A percentile compares a stretch with the other conserved stretches of the same genome.
Evolutionary conservation across 2,797 vertebrate species (phyloP).

Genomic region (Coracias cyanogaster): DNA sequence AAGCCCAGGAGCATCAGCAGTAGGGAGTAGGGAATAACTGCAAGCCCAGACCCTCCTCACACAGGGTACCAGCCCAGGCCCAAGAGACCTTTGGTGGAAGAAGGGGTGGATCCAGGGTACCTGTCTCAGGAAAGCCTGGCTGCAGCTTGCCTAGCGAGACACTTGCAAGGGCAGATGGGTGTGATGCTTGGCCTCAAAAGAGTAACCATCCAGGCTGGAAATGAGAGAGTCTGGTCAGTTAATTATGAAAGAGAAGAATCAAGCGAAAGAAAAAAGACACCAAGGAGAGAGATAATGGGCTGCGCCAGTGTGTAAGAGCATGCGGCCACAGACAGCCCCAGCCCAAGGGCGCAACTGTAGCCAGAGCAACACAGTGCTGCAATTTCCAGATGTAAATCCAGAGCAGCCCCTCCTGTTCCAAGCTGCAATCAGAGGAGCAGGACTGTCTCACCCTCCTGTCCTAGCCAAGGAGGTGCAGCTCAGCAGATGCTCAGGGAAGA

Average conservation of each 20-base stretch:
- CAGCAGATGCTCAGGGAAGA: background rate
- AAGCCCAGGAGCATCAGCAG: background rate
- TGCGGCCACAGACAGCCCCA: background rate
- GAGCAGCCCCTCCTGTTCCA: background rate
- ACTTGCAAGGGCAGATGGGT: background rate
- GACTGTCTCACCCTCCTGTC: background rate
- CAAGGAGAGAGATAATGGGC: background rate
- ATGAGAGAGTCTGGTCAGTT: background rate
- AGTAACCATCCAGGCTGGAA: background rate
- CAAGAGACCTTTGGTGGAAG: background rate
- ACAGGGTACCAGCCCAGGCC: background rate
- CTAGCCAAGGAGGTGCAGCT: background rate
- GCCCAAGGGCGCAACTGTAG: background rate
- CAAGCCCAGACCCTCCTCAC: background rate
- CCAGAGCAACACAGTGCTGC: background rate
- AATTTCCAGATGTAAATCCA: background rate
- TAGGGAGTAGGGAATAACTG: background rate
- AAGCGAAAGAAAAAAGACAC: background rate
- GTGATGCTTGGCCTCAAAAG: background rate
- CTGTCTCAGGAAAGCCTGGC: background rate
- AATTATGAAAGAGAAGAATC: background rate
- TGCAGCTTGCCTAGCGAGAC: background rate
- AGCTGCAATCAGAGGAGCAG: background rate
- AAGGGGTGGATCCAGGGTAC: background rate
- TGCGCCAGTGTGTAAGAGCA: background rate